phyloP scores from a whole-genome alignment of 2,797 vertebrate species.

The Tachyglossus aculeatus region DNA sequence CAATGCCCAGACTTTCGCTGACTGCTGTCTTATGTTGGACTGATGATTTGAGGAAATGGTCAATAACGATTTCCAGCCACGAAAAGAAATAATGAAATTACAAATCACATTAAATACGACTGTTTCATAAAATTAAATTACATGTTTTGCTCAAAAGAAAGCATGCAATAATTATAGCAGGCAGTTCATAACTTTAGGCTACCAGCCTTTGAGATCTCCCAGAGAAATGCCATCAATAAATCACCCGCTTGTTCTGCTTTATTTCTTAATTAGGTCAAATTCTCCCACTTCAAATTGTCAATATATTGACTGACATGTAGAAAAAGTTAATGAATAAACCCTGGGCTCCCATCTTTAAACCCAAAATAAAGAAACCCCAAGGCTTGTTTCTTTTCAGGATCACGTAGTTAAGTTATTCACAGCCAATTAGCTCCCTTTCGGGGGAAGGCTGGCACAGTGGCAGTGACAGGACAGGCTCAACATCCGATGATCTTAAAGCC shows the following conservation, averaged over 20 bases:
- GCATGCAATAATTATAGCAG: conserved; percentile 27
- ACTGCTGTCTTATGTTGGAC: no score
- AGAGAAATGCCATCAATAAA: not conserved
- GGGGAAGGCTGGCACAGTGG: not conserved
- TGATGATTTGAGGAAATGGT: not conserved
- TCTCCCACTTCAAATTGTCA: conserved; percentile 9
- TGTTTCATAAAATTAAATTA: conserved; percentile 8
- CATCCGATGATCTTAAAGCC: no score
- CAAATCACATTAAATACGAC: not conserved
- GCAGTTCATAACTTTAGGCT: not conserved
- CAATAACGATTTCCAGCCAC: not conserved
- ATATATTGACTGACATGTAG: conserved; percentile 10
- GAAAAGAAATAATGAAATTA: not conserved
- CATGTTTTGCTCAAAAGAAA: conserved; percentile 9
- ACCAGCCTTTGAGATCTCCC: not conserved
- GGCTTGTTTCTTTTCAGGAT: not conserved
- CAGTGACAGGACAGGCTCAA: no score
- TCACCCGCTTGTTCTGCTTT: not conserved
- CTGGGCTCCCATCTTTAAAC: not conserved
- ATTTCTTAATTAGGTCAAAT: conserved; percentile 20
- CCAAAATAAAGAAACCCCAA: not conserved
- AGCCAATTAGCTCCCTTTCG: not conserved
- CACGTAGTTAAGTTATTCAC: not conserved
- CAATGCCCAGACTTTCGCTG: no score
- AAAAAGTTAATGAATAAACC: conserved; percentile 1